Evolutionary conservation across 1,140 invertebrate genomes (phyloP), one percentile per base, ranked within the genome.

Genomic region (Paralvinella palmiformis): DNA sequence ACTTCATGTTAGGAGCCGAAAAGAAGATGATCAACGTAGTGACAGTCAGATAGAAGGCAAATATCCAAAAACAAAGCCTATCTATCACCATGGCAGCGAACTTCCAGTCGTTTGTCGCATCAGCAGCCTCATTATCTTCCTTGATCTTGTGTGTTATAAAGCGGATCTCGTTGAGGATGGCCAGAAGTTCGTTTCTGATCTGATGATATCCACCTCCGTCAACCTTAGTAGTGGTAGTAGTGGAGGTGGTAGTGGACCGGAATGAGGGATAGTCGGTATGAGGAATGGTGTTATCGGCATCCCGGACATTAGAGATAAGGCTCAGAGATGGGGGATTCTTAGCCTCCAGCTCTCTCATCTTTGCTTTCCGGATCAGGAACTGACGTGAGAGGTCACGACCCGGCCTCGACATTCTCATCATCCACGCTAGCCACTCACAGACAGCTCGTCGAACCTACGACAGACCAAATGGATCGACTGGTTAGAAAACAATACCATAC

Each of bases 11-110:
- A 1, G 79, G 79, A 0, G 78, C 78, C 1, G 75, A 77, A 29
- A 68, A 88, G 79, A 98, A 88, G 83, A 98, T 93, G 80, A 91
- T 93, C 83, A 94, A 88, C 76, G 95, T 98, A 73, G 95, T 95
- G 79, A 96, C 91, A 84, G 96, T 89, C 80, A 95, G 96, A 86
- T 98, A 97, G 82, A 94, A 86, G 77, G 93, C 92, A 88, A 98
- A 98, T 84, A 97, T 90, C 85, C 96, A 95, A 87, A 98, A 91
- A 88, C 95, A 98, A 84, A 98, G 69, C 84, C 95, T 88, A 86
- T 98, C 96, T 81, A 99, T 93, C 81, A 99, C 96, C 93, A 98
- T 98, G 80, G 95, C 96, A 77, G 96, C 96, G 84, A 98, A 99
- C 85, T 97, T 97, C 96, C 96, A 99, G 85, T 98, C 96, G 78